A percentile compares a stretch with the other conserved stretches of the same genome.
Evolutionary conservation across 2,113 vertebrate species (phyloP).

Genomic region (Symphodus melops): DNA sequence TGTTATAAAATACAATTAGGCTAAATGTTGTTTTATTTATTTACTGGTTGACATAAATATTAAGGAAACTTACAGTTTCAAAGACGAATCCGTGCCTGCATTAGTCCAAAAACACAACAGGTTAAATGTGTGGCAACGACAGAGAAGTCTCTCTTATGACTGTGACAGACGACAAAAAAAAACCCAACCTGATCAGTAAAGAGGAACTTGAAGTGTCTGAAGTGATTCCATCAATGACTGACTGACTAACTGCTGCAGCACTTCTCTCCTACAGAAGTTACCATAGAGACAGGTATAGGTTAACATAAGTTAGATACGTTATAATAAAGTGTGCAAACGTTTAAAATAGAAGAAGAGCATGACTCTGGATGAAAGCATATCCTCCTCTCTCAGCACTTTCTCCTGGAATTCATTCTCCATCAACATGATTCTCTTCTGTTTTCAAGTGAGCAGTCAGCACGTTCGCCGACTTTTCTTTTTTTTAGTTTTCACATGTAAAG

Average conservation of each 20-base stretch:
- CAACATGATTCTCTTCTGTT: neutral
- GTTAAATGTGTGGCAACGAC: neutral
- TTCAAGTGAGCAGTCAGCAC: neutral
- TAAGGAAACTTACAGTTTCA: slow-evolving; percentile 7
- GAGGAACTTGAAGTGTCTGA: slow-evolving; percentile 2
- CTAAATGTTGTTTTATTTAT: no score
- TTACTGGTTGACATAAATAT: neutral
- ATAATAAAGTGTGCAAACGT: neutral
- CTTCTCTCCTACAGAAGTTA: no score
- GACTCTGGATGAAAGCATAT: neutral
- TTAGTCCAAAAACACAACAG: neutral
- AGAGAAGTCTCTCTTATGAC: neutral
- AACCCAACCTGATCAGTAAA: neutral
- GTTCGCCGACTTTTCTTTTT: neutral
- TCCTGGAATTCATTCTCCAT: neutral
- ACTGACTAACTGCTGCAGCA: no score
- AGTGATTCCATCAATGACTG: no score
- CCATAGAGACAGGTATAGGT: no score
- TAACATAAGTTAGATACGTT: neutral
- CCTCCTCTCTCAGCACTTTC: neutral
- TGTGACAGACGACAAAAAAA: neutral
- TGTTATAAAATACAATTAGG: no score
- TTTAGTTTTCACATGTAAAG: neutral
- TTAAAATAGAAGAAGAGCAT: neutral
- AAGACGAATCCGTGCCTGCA: neutral